A percentile compares a stretch with the other conserved stretches of the same genome.
Evolutionary conservation across 2,113 vertebrate genomes (phyloP).

Genomic region (Acrocephalus arundinaceus): DNA sequence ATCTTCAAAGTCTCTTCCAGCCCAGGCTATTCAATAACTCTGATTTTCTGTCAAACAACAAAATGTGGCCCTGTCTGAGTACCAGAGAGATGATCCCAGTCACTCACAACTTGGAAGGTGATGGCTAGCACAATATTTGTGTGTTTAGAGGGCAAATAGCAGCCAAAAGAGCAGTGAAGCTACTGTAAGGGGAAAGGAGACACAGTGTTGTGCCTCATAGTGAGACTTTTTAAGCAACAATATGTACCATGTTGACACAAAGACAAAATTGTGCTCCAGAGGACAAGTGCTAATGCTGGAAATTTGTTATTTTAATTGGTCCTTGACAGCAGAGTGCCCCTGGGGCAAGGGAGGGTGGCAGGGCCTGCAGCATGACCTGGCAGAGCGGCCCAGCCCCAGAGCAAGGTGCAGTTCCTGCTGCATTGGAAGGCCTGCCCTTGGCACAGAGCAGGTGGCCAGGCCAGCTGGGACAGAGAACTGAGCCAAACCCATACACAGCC

Average conservation of each 20-base stretch:
- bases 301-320: not conserved
- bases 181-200: not conserved
- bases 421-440: not conserved
- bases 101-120: not conserved
- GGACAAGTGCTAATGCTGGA: not conserved
- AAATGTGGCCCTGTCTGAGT: not conserved
- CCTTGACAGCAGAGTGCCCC: not conserved
- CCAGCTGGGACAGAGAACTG: not conserved
- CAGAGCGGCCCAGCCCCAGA: not conserved
- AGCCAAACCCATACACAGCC: not conserved
- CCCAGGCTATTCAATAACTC: not conserved
- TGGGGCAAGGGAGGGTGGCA: not conserved
- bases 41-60: not conserved
- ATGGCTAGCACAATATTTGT: accelerated
- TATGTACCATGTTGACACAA: accelerated
- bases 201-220: accelerated
- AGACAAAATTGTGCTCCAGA: not conserved
- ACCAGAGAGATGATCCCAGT: not conserved
- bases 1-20: not conserved
- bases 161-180: not conserved
- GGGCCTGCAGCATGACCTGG: not conserved
- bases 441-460: not conserved
- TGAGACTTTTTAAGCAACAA: not conserved
- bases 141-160: not conserved
- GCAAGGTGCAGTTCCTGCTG: not conserved